Base-by-base conservation (phyloP, 2,888 invertebrate genomes). In the Melipona bicolor region DNA sequence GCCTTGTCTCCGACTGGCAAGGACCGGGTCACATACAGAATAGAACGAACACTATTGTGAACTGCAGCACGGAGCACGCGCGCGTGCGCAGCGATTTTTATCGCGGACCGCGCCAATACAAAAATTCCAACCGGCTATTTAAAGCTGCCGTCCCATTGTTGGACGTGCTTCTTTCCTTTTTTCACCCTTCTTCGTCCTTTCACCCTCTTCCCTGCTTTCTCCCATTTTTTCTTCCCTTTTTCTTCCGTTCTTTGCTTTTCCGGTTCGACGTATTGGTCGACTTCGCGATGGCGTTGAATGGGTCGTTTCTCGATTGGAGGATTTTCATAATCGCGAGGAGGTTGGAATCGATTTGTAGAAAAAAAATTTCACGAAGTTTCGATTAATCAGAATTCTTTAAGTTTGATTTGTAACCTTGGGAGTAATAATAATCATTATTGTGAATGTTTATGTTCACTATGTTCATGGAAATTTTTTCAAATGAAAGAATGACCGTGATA, bases 41-140 rank as follows among this genome's bases (percentile, higher is more conserved):
- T 78, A 86, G 83, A 80, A 75, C 81, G 65, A 61, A 71, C 61
- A 67, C 69, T 74, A 81, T 83, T 81, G 80, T 79, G 56, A 24
- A 43, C 24, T 32, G 52, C 56, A n/a, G 36, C 36, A 32, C 21
- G 62, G 59, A n/a, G 50, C 32, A 32, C 36, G 62, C 62, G 56
- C 70, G 64, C 72, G 64, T 71, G 73, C 50, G 69, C 59, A 24
- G 70, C 52, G 56, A 78, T 72, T 83, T 84, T 68, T 71, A 82
- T 82, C 77, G 73, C 56, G 43, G 52, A 1, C 62, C 50, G 36
- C 43, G 64, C 64, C 70, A 15, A 56, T 15, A 74, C 69, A 64
- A 81, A 81, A 74, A 65, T 76, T 72, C 74, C 79, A n/a, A 71
- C 27, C 43, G 69, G 43, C 61, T 72, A 76, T 68, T 69, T 65